Evolutionary conservation across 1,140 invertebrate species (phyloP), one percentile per base, ranked within the genome.

Genomic region (Pogonus chalceus): DNA sequence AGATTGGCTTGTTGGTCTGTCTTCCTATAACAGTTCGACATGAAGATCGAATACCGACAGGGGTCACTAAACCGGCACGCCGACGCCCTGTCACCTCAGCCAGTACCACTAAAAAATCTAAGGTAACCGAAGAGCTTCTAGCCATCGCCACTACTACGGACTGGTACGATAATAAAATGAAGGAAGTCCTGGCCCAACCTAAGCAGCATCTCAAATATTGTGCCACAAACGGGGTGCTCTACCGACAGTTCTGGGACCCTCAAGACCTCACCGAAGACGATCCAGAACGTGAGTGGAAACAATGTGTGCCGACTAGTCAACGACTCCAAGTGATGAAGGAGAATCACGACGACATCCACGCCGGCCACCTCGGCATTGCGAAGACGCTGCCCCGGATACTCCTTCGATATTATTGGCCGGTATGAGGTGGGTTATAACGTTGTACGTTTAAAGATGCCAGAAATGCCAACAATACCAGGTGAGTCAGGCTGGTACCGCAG

Each of bases 21-120:
- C 26, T 76, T 52, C 23, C 52, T 79, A 2, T 73, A 76, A 62
- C 54, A 56, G 55, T 54, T 49, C 43, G 56, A 61, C 39, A 59
- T 56, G 24, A 49, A 49, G 14, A 50, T 61, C 0, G 12, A 51
- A 49, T 61, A 65, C 50, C 53, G 63, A n/a, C 55, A 57, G 22
- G 63, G 61, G n/a, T 56, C 22, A 22, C 23, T 55, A 51, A 65
- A 65, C 26, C 23, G 51, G 20, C 54, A 61, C 1, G 62, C 62
- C 7, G 56, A 65, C 20, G 49, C 56, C 14, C 23, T 65, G 7
- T 57, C 58, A 1, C 37, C 53, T 52, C 43, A 53, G 35, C 58
- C 59, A 1, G 16, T 55, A 12, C 37, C 37, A n/a, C n/a, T n/a
- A n/a, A n/a, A n/a, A n/a, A n/a, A n/a, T n/a, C n/a, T n/a, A n/a